Evolutionary conservation across 2,888 invertebrate species (phyloP), one percentile per base, ranked within the genome.

Genomic region (Venustoraphidia nigricollis): DNA sequence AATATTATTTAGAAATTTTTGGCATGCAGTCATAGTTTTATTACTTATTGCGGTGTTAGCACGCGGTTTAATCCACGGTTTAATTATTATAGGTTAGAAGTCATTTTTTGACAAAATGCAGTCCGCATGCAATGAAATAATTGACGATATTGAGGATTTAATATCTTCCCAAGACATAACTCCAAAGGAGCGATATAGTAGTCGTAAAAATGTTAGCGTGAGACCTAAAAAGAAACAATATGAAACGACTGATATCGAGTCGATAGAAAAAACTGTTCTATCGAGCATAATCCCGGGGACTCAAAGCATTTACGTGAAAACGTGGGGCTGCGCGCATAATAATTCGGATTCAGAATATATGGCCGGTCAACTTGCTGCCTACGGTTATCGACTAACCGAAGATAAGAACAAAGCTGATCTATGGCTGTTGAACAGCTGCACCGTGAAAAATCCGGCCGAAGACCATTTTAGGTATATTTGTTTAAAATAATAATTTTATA

Each of bases 261-360:
- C 11, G 43, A 60, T 60, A 1, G 72, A 73, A 61, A 73, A 70
- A 56, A 62, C 68, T 48, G 66, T 75, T 46, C 61, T 76, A 37
- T 53, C 58, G 0, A 70, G 69, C 50, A 58, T 68, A 50, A 68
- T 76, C 57, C 71, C 72, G 61, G 89, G 92, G 1, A 88, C 87
- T 0, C 82, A 88, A 65, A 80, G 72, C 41, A 77, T 93, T 42
- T 92, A 81, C 58, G 76, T 95, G 2, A 92, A 92, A 68, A 96
- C 95, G 49, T 96, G 95, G 96, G 96, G 96, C 5, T 97, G 96
- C 65, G 87, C 95, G 0, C 97, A 98, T 69, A 98, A 98, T 66
- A 94, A 82, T 64, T 94, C 94, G 0, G 97, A 98, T 65, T 88
- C 92, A 1, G 97, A 98, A 70, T 98, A 98, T 63, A 98, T 98